phyloP scores from a whole-genome alignment of 2,888 invertebrate species.

The Rhagophthalmus giganteus region DNA sequence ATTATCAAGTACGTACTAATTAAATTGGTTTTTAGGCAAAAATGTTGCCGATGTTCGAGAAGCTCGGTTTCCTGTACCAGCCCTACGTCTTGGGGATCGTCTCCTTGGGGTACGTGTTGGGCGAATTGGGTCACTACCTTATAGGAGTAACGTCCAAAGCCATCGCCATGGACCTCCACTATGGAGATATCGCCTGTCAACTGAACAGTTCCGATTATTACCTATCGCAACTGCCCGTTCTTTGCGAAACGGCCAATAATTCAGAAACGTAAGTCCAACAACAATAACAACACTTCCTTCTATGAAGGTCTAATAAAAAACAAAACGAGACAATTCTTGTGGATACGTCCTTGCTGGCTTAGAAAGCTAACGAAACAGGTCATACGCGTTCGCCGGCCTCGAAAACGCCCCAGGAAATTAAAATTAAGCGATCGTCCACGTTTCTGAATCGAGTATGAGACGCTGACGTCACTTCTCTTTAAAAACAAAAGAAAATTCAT shows the following conservation, averaged over 20 bases:
- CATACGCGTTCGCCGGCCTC: conserved; percentile 17
- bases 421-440: conserved; percentile 1
- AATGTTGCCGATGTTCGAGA: conserved; percentile 49
- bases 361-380: conserved; percentile 10
- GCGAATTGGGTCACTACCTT: conserved; percentile 85
- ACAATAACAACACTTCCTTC: too few species aligned
- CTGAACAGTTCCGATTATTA: conserved; percentile 66
- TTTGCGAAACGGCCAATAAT: conserved; percentile 62
- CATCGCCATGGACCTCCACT: conserved; percentile 81
- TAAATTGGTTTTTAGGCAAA: conserved; percentile 1
- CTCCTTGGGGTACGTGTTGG: conserved; percentile 81
- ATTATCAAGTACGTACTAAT: conserved; percentile 10
- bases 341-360: conserved; percentile 4
- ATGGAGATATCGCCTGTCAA: conserved; percentile 84
- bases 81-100: conserved; percentile 79
- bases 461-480: not conserved
- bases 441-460: not conserved
- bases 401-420: conserved; percentile 11
- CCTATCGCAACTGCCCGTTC: conserved; percentile 58
- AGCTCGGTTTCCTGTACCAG: conserved; percentile 72
- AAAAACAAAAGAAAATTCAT: too few species aligned
- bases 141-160: conserved; percentile 88
- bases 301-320: not conserved
- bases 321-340: not conserved
- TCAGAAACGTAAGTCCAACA: conserved; percentile 58